These are phyloP conservation scores for Staurois parvus DNA, from an alignment of 2,797 vertebrate species.

Conservation along the genomic window DNA sequence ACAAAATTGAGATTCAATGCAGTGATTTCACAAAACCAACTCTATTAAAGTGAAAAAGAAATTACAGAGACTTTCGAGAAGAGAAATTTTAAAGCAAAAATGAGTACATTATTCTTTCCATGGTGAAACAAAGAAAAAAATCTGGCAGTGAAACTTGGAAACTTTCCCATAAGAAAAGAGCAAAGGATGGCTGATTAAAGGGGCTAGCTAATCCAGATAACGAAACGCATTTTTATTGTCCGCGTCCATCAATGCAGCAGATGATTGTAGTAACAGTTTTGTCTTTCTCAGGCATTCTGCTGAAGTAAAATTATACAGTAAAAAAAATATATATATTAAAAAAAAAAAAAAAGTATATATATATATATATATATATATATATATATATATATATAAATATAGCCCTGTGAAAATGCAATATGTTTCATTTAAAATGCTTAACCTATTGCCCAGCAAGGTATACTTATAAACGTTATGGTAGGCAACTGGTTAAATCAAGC, in stretches of 20 bases:
- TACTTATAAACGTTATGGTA: too few relatives aligned
- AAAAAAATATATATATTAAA: too few relatives aligned
- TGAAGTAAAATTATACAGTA: too few relatives aligned
- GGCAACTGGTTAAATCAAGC: too few relatives aligned
- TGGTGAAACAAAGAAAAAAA: constrained; percentile 8
- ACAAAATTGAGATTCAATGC: constrained; percentile 46
- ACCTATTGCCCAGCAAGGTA: too few relatives aligned
- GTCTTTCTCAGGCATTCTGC: not conserved
- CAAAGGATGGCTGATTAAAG: constrained; percentile 6
- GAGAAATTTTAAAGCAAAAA: constrained; percentile 39
- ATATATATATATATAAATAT: too few relatives aligned
- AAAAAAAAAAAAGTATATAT: too few relatives aligned
- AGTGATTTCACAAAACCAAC: constrained; percentile 36
- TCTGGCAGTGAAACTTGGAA: not conserved
- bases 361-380: too few relatives aligned
- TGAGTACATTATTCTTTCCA: constrained; percentile 42
- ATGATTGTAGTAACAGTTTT: constrained; percentile 25
- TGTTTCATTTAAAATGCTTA: too few relatives aligned
- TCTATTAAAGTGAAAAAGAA: constrained; percentile 44
- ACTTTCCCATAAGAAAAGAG: not conserved
- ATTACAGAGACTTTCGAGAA: constrained; percentile 26
- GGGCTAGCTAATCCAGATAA: constrained; percentile 12
- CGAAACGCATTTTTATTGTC: constrained; percentile 23
- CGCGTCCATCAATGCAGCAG: constrained; percentile 12
- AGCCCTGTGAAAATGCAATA: too few relatives aligned